Evolutionary conservation across 2,888 invertebrate species (phyloP), one percentile per base, ranked within the genome.

Genomic region (Micoletzkya japonica): DNA sequence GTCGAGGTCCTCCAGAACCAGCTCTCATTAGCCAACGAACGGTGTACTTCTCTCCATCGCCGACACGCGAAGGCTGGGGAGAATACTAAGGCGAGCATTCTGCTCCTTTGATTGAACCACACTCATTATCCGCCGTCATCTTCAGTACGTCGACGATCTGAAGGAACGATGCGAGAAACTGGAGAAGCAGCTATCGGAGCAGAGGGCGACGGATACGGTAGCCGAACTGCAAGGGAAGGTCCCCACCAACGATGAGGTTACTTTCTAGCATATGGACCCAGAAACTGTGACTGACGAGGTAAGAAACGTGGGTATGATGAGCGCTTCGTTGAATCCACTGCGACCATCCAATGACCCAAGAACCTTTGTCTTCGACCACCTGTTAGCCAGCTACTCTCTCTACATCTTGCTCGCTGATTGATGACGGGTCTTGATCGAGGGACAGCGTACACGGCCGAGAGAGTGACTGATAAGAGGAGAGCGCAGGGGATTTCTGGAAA

Each of bases 1-100:
- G 79, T 83, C 20, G 84, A 85, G 64, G 76, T 83, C 50, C 74
- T 85, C 64, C 78, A 77, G 63, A 77, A 75, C 34, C 84, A 85
- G 70, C 74, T 85, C 49, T 73, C 77, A 28, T 73, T 83, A 73
- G 79, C 78, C 57, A 82, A 81, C 70, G 84, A 85, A 39, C 72
- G 84, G 68, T 81, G 77, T 73, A 77, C 75, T 69, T 77, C 76
- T 24, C 75, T 85, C 56, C 84, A 85, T 74, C 79, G 81, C 74
- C 78, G 80, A 67, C 72, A 75, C 60, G 37, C 72, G n/a, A 54
- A 59, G 63, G 71, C 70, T 37, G 36, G 60, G 14, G 59, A 37
- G 17, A 68, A 28, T 24, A 14, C 39, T 28, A 63, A 61, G 58
- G 69, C 37, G 20, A 50, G 52, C 10, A 44, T 10, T 44, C 20